phyloP scores from a whole-genome alignment of 2,113 vertebrate genomes.

The Echinops telfairi region DNA sequence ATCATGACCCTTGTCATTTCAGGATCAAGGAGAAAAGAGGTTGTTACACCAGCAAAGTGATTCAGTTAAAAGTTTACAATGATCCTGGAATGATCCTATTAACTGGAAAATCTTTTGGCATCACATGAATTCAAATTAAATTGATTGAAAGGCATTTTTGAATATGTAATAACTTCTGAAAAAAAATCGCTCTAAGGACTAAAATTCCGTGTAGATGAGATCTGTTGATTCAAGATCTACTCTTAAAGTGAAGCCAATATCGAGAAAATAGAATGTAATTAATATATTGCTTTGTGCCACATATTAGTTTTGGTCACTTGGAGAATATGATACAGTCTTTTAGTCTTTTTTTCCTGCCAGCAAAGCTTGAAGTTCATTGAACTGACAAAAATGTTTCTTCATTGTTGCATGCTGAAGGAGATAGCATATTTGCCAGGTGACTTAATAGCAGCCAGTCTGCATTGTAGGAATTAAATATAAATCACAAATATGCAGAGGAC shows the following conservation, averaged over 20 bases:
- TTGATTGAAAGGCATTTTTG: background rate
- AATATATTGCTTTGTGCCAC: background rate
- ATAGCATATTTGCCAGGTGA: background rate
- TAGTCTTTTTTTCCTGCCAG: background rate
- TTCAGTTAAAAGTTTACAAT: conserved; percentile 28
- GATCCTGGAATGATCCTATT: background rate
- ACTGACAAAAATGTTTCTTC: background rate
- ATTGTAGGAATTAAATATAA: background rate
- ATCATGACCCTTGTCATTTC: background rate
- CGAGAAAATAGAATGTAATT: background rate
- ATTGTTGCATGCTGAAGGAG: background rate
- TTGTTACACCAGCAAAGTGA: background rate
- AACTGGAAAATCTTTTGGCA: background rate
- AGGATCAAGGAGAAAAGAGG: background rate
- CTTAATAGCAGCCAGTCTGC: background rate
- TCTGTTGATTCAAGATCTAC: background rate
- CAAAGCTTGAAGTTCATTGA: background rate
- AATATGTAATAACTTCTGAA: background rate
- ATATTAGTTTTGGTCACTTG: background rate
- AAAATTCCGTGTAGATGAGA: conserved; percentile 2
- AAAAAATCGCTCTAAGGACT: background rate
- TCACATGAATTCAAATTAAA: background rate
- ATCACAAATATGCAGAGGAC: background rate
- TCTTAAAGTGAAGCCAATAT: background rate
- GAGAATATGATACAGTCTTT: background rate